Percentiles rank a stretch among this genome's conserved stretches.
phyloP scores from a whole-genome alignment of 2,113 vertebrate genomes.

The Hylia prasina region DNA sequence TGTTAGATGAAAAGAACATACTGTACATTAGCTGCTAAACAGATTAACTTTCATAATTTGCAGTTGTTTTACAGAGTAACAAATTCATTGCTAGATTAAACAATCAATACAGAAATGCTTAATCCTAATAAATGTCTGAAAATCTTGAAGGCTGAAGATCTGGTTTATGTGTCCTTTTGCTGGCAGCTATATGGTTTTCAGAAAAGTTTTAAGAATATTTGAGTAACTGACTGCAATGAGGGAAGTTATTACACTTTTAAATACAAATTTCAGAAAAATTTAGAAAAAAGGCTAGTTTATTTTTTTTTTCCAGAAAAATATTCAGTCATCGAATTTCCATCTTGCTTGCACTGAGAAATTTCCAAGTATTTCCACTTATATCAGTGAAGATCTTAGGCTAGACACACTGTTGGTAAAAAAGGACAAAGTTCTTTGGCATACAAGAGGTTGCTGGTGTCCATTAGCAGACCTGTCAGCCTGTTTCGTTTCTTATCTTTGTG shows the following conservation, averaged over 20 bases:
- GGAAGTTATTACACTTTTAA: constrained; percentile 27
- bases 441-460: background rate
- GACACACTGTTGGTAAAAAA: background rate
- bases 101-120: background rate
- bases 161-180: constrained; percentile 38
- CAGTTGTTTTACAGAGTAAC: constrained; percentile 35
- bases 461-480: background rate
- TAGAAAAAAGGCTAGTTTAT: background rate
- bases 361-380: background rate
- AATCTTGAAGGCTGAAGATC: constrained; percentile 16
- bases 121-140: background rate
- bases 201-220: background rate
- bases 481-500: background rate
- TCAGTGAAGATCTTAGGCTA: background rate
- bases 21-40: constrained; percentile 53
- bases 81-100: background rate
- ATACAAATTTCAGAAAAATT: background rate
- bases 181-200: constrained; percentile 43
- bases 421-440: background rate
- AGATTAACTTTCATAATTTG: constrained; percentile 50
- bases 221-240: background rate
- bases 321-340: background rate
- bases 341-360: background rate
- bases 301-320: background rate
- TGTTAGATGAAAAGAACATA: constrained; percentile 54